phyloP scores from a whole-genome alignment of 2,113 vertebrate species.

The Bolborhynchus lineola region DNA sequence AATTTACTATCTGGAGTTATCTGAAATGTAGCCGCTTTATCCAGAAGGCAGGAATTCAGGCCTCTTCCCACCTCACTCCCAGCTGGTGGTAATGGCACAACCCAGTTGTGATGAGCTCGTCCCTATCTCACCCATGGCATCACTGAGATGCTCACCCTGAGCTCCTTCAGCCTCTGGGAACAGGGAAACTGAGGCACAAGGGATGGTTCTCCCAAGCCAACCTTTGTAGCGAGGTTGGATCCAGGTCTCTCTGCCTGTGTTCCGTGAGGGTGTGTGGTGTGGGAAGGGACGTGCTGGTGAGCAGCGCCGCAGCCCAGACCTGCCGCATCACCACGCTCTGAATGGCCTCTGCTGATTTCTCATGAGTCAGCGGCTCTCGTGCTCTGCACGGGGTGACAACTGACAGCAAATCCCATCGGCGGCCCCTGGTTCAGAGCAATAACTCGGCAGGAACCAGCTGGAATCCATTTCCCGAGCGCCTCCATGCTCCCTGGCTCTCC shows the following conservation, averaged over 20 bases:
- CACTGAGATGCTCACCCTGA: rapidly evolving
- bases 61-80: not conserved
- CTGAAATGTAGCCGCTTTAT: conserved; percentile 62
- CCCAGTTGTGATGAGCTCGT: not conserved
- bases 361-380: not conserved
- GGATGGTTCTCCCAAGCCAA: rapidly evolving
- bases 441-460: not conserved
- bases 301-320: not conserved
- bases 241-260: rapidly evolving
- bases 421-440: not conserved
- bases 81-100: not conserved
- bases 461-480: not conserved
- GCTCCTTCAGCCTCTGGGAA: not conserved
- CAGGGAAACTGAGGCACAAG: conserved; percentile 24
- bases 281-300: not conserved
- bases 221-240: rapidly evolving
- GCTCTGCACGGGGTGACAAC: not conserved
- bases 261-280: rapidly evolving
- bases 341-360: rapidly evolving
- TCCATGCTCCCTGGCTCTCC: rapidly evolving
- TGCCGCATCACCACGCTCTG: rapidly evolving
- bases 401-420: conserved; percentile 4
- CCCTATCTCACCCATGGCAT: rapidly evolving
- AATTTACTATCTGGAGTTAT: conserved; percentile 78
- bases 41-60: conserved; percentile 28